Evolutionary conservation across 2,888 invertebrate genomes (phyloP), one percentile per base, ranked within the genome.

Genomic region (Patella depressa): DNA sequence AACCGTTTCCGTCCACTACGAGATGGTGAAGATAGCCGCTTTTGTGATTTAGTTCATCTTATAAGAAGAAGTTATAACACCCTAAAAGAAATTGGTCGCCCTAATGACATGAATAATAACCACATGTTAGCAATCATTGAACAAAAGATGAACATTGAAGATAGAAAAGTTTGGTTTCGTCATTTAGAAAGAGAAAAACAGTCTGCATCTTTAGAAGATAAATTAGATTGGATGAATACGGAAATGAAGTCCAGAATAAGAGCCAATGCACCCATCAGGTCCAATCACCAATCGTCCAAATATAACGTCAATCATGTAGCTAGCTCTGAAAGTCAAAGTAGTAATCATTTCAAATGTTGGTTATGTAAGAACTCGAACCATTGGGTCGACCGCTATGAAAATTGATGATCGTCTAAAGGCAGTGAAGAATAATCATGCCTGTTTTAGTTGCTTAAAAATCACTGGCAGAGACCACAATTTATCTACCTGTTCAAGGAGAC

Each of bases 41-140:
- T 65, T 19, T 65, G 65, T 19, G 65, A 65, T 24, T 65, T 65
- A 65, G 65, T 65, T 19, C 65, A 65, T 65, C 19, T 65, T 17
- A 17, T 65, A 9, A 19, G 65, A 65, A 19, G 65, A 65, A 65
- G 65, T 19, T 65, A 65, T 5, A 65, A 19, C 19, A 65, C 65
- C 2, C 65, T 65, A 24, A 65, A 65, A 5, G 65, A 65, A 65
- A 65, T 65, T 14, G 65, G 65, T 14, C 11, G 9, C 9, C 19
- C 19, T 19, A 65, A 65, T 19, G 19, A 65, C 14, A 65, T 65
- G 65, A 65, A 65, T 15, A 65, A 65, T 19, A 65, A 65, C 4
- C 65, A 65, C 19, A 65, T 65, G 65, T n/a, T 65, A 65, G 15
- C 65, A 9, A 19, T 65, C n/a, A 65, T 65, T 65, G 65, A 65